Evolutionary conservation across 2,888 invertebrate genomes (phyloP).

Genomic region (Zaprionus lineosus): DNA sequence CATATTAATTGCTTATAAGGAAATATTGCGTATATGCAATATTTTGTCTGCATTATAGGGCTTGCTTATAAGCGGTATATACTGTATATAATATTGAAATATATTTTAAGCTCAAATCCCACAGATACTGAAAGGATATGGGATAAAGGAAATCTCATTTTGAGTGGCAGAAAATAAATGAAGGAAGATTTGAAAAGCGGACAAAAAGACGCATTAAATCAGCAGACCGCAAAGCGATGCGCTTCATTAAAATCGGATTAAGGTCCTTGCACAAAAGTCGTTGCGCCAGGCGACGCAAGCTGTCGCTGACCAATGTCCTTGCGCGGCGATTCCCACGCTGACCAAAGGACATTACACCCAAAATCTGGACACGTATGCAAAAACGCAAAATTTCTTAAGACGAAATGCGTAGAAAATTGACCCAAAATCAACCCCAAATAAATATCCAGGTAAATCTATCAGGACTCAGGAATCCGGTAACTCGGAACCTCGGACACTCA

Average conservation of each 20-base stretch:
- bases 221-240: conserved; percentile 81
- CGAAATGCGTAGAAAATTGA: conserved; percentile 65
- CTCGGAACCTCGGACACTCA: too few relatives aligned
- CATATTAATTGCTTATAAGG: too few relatives aligned
- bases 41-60: too few relatives aligned
- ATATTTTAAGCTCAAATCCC: too few relatives aligned
- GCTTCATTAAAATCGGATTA: conserved; percentile 83
- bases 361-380: conserved; percentile 60
- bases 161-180: conserved; percentile 27
- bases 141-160: conserved; percentile 8
- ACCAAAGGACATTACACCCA: conserved; percentile 42
- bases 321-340: conserved; percentile 77
- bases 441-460: conserved; percentile 24
- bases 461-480: too few relatives aligned
- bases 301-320: conserved; percentile 56
- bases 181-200: conserved; percentile 22
- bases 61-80: too few relatives aligned
- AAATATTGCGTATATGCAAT: too few relatives aligned
- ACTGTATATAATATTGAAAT: too few relatives aligned
- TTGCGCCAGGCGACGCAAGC: conserved; percentile 27
- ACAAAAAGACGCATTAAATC: conserved; percentile 32
- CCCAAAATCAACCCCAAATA: conserved; percentile 60
- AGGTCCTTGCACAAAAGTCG: conserved; percentile 60
- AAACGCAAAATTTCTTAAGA: conserved; percentile 49
- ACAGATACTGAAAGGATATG: too few relatives aligned